Base-by-base conservation (phyloP, 2,113 vertebrate species). In the Paramisgurnus dabryanus region DNA sequence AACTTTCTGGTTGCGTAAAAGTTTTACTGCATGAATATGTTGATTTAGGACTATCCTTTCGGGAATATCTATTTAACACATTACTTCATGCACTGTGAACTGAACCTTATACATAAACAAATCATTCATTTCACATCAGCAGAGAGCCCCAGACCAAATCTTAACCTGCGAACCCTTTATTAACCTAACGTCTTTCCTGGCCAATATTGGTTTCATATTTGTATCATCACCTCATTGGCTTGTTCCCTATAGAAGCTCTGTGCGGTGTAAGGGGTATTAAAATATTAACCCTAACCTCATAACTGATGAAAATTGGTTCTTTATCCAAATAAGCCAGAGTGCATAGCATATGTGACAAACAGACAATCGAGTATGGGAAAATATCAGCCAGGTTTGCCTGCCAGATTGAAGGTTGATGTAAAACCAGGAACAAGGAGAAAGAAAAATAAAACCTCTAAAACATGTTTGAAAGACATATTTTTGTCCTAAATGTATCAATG, bases 131-230 rank as follows among this genome's bases (percentile, higher is more conserved):
- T 43, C 18, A 55, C n/a, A 41, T 60, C 39, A 73, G 10, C 40
- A 58, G 22, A 58, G 70, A 60, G 17, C 10, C 43, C 9, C 7
- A n/a, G 70, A 27, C 34, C 55, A 40, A 40, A 73, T 73, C 17
- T 40, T 40, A 58, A 40, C 17, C 4, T 11, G 6, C 11, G 9
- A 6, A 72, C 69, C 27, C 5, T 57, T 17, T 57, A 57, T n/a
- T n/a, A 4, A 57, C 55, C 6, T 57, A 17, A 57, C 55, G 15
- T 55, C 50, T 13, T 22, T n/a, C 17, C 15, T 0, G 15, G 55
- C 3, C 55, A 60, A 43, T 43, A 73, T 73, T 60, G n/a, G 10
- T 60, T 73, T 73, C 70, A 22, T 7, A 43, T 60, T 60, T 71
- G 7, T 43, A 60, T 73, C 55, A 60, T 43, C 39, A 45, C n/a